These are phyloP conservation scores for Kuschelorhynchus macadamiae DNA, from an alignment of 2,888 invertebrate species.

Conservation along the genomic window DNA sequence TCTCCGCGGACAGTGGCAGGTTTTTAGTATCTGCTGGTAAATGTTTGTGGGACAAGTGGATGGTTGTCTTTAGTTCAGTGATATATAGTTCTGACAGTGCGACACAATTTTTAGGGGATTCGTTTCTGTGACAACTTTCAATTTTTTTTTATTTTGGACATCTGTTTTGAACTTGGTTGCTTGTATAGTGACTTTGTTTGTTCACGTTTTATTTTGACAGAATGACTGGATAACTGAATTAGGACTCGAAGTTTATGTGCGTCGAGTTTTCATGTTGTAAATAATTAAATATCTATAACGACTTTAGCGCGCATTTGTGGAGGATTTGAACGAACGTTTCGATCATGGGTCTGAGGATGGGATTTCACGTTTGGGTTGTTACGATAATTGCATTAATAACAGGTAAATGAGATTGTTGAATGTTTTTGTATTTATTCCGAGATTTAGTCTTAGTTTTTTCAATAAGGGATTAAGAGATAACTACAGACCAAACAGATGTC, in stretches of 20 bases:
- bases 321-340: neutral
- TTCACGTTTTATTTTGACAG: neutral
- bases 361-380: slow-evolving; percentile 7
- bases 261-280: slow-evolving; percentile 1
- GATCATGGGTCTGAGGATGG: slow-evolving; percentile 5
- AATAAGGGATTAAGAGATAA: too few relatives aligned
- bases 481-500: too few relatives aligned
- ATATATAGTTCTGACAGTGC: too few relatives aligned
- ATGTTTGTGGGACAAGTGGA: too few relatives aligned
- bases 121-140: too few relatives aligned
- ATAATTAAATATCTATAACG: slow-evolving; percentile 14
- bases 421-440: neutral
- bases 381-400: slow-evolving; percentile 1
- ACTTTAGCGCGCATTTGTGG: neutral
- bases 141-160: too few relatives aligned
- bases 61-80: too few relatives aligned
- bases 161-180: neutral
- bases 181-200: neutral
- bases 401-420: slow-evolving; percentile 1
- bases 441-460: too few relatives aligned
- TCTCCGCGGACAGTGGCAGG: too few relatives aligned
- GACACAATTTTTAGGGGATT: too few relatives aligned
- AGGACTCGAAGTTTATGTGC: neutral
- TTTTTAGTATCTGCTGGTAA: too few relatives aligned
- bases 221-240: slow-evolving; percentile 1